These are phyloP conservation scores for Trypoxylus dichotomus DNA, from an alignment of 1,140 invertebrate species.

Conservation along the genomic window DNA sequence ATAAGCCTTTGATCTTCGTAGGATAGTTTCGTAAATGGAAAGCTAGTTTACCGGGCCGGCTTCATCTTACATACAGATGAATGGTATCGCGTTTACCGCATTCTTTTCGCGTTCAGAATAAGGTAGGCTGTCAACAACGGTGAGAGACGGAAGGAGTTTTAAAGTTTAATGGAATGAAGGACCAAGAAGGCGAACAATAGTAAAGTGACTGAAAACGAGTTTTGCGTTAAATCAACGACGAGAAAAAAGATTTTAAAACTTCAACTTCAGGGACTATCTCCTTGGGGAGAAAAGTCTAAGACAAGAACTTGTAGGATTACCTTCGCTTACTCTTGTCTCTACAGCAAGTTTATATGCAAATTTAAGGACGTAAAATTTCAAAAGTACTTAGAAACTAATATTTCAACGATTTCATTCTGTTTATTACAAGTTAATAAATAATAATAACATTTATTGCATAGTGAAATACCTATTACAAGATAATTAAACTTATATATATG, in stretches of 20 bases:
- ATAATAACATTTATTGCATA: too few species aligned
- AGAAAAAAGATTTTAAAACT: neutral
- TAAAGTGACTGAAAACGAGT: neutral
- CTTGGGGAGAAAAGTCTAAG: neutral
- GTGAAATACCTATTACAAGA: too few species aligned
- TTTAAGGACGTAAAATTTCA: too few species aligned
- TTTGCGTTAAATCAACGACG: neutral
- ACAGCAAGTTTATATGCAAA: too few species aligned
- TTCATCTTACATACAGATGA: conserved; percentile 13
- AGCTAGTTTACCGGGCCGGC: neutral
- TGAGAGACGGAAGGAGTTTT: neutral
- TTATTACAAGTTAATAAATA: too few species aligned
- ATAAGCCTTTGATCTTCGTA: conserved; percentile 8
- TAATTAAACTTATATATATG: too few species aligned
- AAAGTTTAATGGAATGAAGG: neutral
- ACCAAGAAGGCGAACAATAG: neutral
- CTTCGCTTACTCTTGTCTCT: too few species aligned
- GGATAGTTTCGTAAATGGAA: conserved; percentile 12
- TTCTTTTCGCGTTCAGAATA: neutral
- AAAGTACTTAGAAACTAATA: too few species aligned
- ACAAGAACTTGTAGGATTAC: neutral
- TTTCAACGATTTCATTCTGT: too few species aligned
- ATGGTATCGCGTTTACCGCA: neutral
- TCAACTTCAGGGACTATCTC: too few species aligned
- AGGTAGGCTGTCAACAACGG: neutral